Evolutionary conservation across 2,797 vertebrate genomes (phyloP).

Genomic region (Cygnus olor): DNA sequence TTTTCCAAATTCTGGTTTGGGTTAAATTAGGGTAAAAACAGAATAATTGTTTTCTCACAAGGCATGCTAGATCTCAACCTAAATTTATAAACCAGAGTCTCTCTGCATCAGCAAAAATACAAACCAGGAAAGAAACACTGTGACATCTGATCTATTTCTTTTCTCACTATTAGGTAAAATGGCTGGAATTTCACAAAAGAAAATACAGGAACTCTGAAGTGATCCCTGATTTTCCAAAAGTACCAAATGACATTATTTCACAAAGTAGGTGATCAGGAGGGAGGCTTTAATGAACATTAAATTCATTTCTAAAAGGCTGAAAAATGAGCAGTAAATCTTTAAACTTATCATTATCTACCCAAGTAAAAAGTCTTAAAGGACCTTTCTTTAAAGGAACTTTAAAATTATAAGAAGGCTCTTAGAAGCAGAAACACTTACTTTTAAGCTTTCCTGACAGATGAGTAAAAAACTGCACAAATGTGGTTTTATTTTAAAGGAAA

Average conservation of each 20-base stretch:
- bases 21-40: neutral
- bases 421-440: neutral
- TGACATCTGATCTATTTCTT: neutral
- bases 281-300: neutral
- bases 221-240: neutral
- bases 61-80: neutral
- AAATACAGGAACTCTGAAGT: neutral
- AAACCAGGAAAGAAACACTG: neutral
- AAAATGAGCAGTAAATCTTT: neutral
- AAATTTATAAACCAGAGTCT: neutral
- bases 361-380: too few species aligned
- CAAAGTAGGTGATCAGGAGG: neutral
- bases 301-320: neutral
- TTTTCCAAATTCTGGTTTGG: neutral
- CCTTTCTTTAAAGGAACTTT: neutral
- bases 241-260: neutral
- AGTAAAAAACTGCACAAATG: neutral
- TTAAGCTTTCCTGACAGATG: neutral
- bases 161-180: neutral
- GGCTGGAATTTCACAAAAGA: neutral
- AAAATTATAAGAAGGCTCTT: neutral
- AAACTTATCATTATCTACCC: too few species aligned
- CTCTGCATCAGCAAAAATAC: neutral
- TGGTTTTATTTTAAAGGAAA: constrained; percentile 19
- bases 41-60: neutral